Evolutionary conservation across 2,888 invertebrate species (phyloP).

Genomic region (Taenaris catops): DNA sequence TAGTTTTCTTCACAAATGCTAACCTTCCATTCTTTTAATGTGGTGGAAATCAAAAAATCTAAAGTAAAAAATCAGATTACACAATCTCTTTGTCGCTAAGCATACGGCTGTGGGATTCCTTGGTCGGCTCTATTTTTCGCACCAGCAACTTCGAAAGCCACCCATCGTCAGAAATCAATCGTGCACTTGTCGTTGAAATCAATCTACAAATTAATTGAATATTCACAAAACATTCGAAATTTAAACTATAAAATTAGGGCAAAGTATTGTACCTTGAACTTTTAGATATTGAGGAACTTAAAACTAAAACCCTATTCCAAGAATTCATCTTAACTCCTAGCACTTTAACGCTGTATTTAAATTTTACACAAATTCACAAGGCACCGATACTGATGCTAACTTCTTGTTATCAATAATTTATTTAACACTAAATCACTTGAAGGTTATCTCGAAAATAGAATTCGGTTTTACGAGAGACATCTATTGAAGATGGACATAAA

Average conservation of each 20-base stretch:
- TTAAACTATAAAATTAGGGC: constrained; percentile 29
- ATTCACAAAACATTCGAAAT: constrained; percentile 31
- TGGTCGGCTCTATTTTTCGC: constrained; percentile 94
- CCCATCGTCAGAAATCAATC: constrained; percentile 81
- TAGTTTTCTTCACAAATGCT: too few relatives aligned
- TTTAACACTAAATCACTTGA: constrained; percentile 69
- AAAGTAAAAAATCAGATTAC: too few relatives aligned
- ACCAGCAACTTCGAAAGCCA: constrained; percentile 95
- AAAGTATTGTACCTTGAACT: constrained; percentile 51
- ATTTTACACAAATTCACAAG: constrained; percentile 30
- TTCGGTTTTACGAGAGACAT: constrained; percentile 47
- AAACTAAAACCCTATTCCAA: constrained; percentile 51
- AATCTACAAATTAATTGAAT: constrained; percentile 44
- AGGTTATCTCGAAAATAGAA: constrained; percentile 74
- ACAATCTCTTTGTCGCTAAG: constrained; percentile 98
- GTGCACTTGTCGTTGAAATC: constrained; percentile 55
- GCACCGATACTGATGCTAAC: constrained; percentile 30
- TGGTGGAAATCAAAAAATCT: too few relatives aligned
- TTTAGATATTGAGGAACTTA: constrained; percentile 52
- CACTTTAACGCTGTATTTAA: constrained; percentile 7
- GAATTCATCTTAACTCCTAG: constrained; percentile 50
- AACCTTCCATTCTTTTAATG: too few relatives aligned
- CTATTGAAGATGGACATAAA: constrained; percentile 41
- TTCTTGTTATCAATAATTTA: constrained; percentile 63
- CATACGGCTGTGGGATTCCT: constrained; percentile 97